Percentiles rank a stretch among this genome's conserved stretches.
Conservation (phyloP, 2,113 vertebrate species). For the Sinocyclocheilus grahami region DNA sequence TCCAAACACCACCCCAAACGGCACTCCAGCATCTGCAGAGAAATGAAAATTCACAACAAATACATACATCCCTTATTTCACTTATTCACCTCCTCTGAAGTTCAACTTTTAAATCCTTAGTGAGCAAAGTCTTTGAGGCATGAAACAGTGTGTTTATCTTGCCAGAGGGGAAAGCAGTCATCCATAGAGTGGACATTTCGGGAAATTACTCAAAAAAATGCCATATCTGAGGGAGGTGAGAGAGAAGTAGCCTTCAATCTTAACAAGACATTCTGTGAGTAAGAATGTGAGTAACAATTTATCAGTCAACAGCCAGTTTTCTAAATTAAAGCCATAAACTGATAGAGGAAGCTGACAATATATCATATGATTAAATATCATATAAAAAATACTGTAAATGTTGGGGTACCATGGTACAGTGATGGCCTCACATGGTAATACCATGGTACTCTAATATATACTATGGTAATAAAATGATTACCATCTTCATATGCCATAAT, state of each 20-base stretch:
- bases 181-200: slow-evolving; percentile 23
- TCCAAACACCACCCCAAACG: slow-evolving; percentile 92
- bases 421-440: not conserved
- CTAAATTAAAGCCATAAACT: not conserved
- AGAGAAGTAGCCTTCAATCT: not conserved
- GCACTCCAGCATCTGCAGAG: slow-evolving; percentile 79
- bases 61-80: slow-evolving; percentile 2
- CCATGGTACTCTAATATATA: not conserved
- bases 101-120: slow-evolving; percentile 30
- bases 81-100: slow-evolving; percentile 7
- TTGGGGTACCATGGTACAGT: not conserved
- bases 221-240: not conserved
- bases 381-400: not conserved
- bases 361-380: too few species aligned
- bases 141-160: slow-evolving; percentile 38
- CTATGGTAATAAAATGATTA: too few species aligned
- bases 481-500: not conserved
- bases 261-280: not conserved
- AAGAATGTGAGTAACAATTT: not conserved
- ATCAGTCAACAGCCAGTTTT: not conserved
- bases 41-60: slow-evolving; percentile 58
- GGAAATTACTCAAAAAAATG: slow-evolving; percentile 13
- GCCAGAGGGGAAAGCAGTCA: slow-evolving; percentile 2
- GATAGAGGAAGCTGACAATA: not conserved
- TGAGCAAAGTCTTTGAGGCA: slow-evolving; percentile 28